These are phyloP conservation scores for Eulithis testata DNA, from an alignment of 2,888 invertebrate genomes.

Conservation along the genomic window DNA sequence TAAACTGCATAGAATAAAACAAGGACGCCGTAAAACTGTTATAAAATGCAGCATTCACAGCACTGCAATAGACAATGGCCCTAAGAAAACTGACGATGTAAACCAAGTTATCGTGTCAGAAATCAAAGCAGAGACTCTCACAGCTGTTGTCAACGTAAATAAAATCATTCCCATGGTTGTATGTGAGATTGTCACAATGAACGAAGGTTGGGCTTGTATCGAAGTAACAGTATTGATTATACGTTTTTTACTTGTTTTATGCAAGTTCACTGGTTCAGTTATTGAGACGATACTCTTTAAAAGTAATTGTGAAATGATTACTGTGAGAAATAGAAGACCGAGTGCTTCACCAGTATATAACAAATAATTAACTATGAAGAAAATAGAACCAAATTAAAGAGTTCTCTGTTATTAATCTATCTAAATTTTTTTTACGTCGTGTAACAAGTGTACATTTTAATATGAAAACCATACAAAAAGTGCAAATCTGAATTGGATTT, in stretches of 20 bases:
- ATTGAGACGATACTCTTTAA: slow-evolving; percentile 4
- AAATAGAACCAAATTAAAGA: too few relatives aligned
- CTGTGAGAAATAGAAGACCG: neutral
- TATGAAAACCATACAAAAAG: too few relatives aligned
- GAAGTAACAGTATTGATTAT: slow-evolving; percentile 10
- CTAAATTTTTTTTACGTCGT: too few relatives aligned
- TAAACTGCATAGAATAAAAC: neutral
- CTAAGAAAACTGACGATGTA: slow-evolving; percentile 34
- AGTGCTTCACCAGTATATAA: too few relatives aligned
- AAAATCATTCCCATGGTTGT: slow-evolving; percentile 26
- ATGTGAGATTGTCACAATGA: slow-evolving; percentile 25
- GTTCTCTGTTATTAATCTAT: too few relatives aligned
- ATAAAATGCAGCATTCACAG: neutral
- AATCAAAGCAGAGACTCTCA: slow-evolving; percentile 41
- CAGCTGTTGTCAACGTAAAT: slow-evolving; percentile 23
- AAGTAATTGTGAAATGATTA: neutral
- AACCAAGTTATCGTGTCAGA: slow-evolving; percentile 46
- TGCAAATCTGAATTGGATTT: neutral
- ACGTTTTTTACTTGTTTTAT: slow-evolving; percentile 17
- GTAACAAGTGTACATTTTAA: too few relatives aligned
- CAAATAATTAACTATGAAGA: too few relatives aligned
- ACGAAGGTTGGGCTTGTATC: slow-evolving; percentile 2
- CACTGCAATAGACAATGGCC: slow-evolving; percentile 8
- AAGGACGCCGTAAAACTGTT: neutral
- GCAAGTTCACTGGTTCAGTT: neutral